Evolutionary conservation across 2,888 invertebrate species (phyloP).

Genomic region (Trissoscelio sp.): DNA sequence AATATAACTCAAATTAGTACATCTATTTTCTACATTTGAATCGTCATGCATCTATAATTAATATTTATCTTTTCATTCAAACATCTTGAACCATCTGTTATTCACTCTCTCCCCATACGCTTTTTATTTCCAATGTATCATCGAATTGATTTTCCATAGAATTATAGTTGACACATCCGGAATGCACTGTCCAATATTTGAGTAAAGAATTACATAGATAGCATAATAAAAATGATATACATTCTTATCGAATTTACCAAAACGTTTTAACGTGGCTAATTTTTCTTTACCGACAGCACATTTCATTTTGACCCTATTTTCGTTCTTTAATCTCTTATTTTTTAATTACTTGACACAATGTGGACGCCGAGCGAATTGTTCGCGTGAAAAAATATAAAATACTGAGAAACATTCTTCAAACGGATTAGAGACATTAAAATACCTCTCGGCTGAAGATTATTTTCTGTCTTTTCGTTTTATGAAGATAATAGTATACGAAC

Average conservation of each 20-base stretch:
- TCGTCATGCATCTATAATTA: too few relatives aligned
- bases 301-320: neutral
- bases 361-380: neutral
- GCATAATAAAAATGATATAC: neutral
- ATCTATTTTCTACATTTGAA: too few relatives aligned
- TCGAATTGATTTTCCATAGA: too few relatives aligned
- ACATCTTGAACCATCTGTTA: neutral
- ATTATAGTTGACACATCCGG: too few relatives aligned
- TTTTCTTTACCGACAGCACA: neutral
- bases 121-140: neutral
- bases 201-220: too few relatives aligned
- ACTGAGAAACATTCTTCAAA: neutral
- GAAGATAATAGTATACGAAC: neutral
- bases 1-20: too few relatives aligned
- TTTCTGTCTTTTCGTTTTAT: neutral
- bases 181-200: too few relatives aligned
- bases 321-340: conserved; percentile 1
- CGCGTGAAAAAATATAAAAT: neutral
- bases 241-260: neutral
- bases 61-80: neutral
- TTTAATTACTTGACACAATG: conserved; percentile 4
- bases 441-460: neutral
- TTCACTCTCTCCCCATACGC: neutral
- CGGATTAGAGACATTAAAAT: neutral
- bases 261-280: neutral